phyloP scores from a whole-genome alignment of 2,113 vertebrate species.

The Dromaius novaehollandiae region DNA sequence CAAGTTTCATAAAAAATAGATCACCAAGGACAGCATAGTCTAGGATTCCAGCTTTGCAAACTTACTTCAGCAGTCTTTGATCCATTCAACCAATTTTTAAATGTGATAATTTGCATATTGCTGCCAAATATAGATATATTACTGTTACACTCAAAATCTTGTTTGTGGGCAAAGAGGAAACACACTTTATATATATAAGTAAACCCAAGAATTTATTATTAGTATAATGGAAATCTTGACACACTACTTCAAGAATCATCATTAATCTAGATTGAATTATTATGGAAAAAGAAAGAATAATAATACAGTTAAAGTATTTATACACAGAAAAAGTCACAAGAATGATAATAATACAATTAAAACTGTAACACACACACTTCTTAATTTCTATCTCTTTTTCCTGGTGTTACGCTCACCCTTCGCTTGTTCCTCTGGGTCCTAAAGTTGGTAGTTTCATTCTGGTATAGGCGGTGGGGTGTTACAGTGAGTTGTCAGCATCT shows the following conservation, averaged over 20 bases:
- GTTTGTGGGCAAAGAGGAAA: too few relatives aligned
- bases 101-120: background rate
- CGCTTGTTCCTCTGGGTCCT: background rate
- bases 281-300: background rate
- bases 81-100: background rate
- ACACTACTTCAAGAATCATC: background rate
- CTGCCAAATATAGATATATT: background rate
- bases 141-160: too few relatives aligned
- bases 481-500: background rate
- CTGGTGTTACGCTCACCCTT: background rate
- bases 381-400: background rate
- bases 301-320: background rate
- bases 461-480: background rate
- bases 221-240: background rate
- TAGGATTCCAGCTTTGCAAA: background rate
- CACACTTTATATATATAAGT: too few relatives aligned
- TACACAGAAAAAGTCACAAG: background rate
- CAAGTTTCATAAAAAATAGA: background rate
- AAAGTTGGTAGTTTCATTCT: background rate
- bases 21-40: background rate
- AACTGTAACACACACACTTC: background rate
- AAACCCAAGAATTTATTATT: too few relatives aligned
- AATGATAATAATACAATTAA: background rate
- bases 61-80: background rate
- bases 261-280: background rate